Evolutionary conservation across 2,113 vertebrate genomes (phyloP).

Genomic region (Parus major): DNA sequence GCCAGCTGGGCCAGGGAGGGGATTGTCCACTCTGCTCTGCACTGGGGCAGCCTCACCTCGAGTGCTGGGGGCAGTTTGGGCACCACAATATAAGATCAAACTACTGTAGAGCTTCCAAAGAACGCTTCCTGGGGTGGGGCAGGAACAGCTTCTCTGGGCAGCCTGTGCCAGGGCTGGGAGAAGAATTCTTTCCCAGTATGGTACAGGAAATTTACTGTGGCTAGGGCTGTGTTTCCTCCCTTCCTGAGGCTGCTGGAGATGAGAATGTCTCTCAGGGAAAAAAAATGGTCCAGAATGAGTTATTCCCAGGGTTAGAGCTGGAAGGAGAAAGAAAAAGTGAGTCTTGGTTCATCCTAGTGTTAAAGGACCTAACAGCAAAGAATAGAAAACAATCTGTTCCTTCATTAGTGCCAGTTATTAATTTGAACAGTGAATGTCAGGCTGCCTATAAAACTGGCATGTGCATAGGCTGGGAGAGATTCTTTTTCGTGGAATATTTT

Average conservation of each 20-base stretch:
- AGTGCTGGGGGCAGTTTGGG: not conserved
- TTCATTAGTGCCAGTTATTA: not conserved
- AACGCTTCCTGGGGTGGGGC: not conserved
- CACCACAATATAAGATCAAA: not conserved
- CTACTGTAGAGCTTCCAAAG: not conserved
- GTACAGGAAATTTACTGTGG: not conserved
- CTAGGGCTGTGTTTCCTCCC: not conserved
- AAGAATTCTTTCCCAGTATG: not conserved
- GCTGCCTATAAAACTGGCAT: not conserved
- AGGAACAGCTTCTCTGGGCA: not conserved
- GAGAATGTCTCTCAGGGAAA: not conserved
- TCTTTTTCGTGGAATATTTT: not conserved
- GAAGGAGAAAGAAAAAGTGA: not conserved
- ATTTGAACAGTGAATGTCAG: not conserved
- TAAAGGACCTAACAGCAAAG: not conserved
- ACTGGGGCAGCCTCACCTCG: rapidly evolving
- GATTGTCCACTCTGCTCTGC: not conserved
- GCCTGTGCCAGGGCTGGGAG: not conserved
- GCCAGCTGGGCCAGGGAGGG: not conserved
- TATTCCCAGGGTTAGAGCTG: not conserved
- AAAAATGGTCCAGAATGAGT: not conserved
- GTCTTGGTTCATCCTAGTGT: not conserved
- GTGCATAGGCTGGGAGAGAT: not conserved
- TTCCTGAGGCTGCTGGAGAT: not conserved
- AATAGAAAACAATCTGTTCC: not conserved